These are phyloP conservation scores for Ceyx melanurus DNA, from an alignment of 2,113 vertebrate genomes.

Conservation along the genomic window DNA sequence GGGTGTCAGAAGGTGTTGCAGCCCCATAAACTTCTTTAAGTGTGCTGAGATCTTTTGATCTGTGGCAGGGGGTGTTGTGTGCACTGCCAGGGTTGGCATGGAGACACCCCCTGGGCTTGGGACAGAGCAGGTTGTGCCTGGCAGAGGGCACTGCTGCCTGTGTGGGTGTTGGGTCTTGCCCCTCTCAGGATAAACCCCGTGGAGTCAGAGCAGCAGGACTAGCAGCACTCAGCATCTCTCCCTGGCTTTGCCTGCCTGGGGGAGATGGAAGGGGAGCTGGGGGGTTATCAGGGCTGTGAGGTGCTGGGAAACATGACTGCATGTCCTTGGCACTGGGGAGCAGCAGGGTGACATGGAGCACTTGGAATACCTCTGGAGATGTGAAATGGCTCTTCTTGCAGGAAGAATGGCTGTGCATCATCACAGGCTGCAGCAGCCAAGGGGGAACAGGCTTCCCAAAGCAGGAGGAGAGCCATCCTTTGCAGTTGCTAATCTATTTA, in stretches of 20 bases:
- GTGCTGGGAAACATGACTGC: not conserved
- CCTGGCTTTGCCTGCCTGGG: not conserved
- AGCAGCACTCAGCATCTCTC: not conserved
- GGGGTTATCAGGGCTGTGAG: not conserved
- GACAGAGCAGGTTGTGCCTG: not conserved
- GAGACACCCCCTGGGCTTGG: not conserved
- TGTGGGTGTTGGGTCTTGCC: not conserved
- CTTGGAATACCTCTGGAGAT: constrained; percentile 6
- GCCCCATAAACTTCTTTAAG: not conserved
- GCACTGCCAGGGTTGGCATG: not conserved
- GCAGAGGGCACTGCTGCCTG: not conserved
- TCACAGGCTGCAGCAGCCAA: not conserved
- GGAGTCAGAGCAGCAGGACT: not conserved
- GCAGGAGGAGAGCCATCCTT: constrained; percentile 20
- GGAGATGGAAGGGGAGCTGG: not conserved
- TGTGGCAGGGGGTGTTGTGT: not conserved
- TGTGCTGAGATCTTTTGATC: not conserved
- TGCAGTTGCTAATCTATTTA: constrained; percentile 41
- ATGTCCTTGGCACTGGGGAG: not conserved
- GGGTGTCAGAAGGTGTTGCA: not conserved
- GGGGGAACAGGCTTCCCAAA: constrained; percentile 7
- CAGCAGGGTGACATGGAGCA: not conserved
- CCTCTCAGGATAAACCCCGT: not conserved
- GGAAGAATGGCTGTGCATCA: constrained; percentile 1
- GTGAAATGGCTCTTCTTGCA: constrained; percentile 13